Evolutionary conservation across 2,113 vertebrate species (phyloP).

Genomic region (Choloepus hoffmanni): DNA sequence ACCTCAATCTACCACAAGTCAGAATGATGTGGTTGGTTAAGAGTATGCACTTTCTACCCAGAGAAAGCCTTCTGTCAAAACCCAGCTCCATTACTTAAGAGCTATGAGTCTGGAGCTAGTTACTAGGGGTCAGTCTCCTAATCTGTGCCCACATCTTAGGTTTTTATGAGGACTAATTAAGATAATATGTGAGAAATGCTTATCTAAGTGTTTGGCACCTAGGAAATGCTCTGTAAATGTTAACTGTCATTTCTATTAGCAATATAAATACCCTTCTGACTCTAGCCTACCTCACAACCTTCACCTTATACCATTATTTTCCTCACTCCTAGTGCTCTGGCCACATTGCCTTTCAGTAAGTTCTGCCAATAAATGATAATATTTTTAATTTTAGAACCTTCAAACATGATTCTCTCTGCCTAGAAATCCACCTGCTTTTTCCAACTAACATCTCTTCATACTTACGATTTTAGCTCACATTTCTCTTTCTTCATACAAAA

Average conservation of each 20-base stretch:
- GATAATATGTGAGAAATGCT: neutral
- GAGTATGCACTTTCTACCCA: neutral
- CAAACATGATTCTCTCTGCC: neutral
- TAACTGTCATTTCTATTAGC: neutral
- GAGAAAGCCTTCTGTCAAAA: neutral
- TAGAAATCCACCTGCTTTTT: neutral
- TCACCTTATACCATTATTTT: neutral
- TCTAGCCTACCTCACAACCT: neutral
- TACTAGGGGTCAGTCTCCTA: neutral
- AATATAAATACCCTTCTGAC: too few relatives aligned
- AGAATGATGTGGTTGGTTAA: neutral
- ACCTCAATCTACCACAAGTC: too few relatives aligned
- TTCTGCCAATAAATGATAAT: neutral
- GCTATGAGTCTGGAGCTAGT: neutral
- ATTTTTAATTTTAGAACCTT: neutral
- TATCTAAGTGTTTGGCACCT: neutral
- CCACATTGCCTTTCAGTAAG: neutral
- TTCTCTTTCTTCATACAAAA: neutral
- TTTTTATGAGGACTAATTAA: slow-evolving; percentile 4
- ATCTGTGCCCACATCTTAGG: neutral
- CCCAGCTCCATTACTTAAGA: neutral
- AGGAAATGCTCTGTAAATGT: neutral
- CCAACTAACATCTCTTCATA: neutral
- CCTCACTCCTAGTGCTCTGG: too few relatives aligned
- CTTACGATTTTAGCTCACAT: neutral